Conservation (phyloP, 2,888 invertebrate species). For the Blera fallax region DNA sequence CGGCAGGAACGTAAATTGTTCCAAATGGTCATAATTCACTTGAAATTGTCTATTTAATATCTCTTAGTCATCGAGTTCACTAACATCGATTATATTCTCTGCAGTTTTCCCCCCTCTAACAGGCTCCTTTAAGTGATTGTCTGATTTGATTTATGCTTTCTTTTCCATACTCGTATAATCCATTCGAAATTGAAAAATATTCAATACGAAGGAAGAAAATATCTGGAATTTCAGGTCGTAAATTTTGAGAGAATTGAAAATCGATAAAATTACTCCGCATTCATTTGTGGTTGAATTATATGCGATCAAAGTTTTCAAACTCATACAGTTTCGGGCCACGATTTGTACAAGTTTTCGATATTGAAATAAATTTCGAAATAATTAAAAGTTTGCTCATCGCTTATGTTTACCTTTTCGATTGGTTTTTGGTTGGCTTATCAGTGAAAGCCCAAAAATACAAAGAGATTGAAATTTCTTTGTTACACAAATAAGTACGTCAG, state of each 20-base stretch:
- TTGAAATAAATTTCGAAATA: neutral
- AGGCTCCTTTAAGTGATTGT: neutral
- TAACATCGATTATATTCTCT: neutral
- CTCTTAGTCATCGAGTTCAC: slow-evolving; percentile 4
- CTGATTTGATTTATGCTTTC: slow-evolving; percentile 7
- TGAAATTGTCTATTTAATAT: neutral
- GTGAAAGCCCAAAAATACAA: too few species aligned
- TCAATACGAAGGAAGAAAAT: neutral
- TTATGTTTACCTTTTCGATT: neutral
- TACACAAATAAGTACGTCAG: neutral
- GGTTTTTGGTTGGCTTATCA: too few species aligned
- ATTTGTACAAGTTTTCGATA: neutral
- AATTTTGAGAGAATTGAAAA: neutral
- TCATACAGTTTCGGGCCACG: neutral
- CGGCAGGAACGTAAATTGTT: neutral
- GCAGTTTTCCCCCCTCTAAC: neutral
- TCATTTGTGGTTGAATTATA: neutral
- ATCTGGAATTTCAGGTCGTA: neutral
- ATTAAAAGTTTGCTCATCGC: too few species aligned
- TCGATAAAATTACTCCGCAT: neutral
- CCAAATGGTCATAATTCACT: neutral
- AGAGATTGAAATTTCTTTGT: neutral
- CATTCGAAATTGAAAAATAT: neutral
- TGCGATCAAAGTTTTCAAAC: neutral
- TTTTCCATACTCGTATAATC: neutral